phyloP scores from a whole-genome alignment of 2,113 vertebrate species.

The Tragelaphus scriptus region DNA sequence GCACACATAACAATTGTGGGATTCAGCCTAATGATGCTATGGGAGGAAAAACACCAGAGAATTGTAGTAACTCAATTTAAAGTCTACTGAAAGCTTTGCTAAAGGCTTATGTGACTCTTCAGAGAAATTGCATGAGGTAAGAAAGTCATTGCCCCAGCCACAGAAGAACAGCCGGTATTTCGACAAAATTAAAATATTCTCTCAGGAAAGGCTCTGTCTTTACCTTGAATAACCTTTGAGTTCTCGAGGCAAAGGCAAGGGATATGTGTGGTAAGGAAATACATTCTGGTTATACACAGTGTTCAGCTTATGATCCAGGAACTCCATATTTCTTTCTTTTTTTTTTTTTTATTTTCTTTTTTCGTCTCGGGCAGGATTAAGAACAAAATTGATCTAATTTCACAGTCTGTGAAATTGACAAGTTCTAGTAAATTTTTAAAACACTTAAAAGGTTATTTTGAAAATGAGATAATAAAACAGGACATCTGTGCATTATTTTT shows the following conservation, averaged over 20 bases:
- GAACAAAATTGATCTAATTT: constrained; percentile 24
- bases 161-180: neutral
- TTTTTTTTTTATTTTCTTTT: neutral
- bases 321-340: neutral
- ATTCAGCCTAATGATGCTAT: neutral
- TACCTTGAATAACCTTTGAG: neutral
- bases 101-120: neutral
- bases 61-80: constrained; percentile 1
- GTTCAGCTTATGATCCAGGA: neutral
- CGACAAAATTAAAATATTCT: constrained; percentile 5
- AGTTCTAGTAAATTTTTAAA: neutral
- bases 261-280: neutral
- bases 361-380: neutral
- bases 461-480: neutral
- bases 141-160: neutral
- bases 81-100: neutral
- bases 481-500: neutral
- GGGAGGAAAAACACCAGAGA: neutral
- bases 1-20: neutral
- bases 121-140: neutral
- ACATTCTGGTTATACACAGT: neutral
- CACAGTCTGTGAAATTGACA: neutral
- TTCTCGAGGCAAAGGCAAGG: neutral
- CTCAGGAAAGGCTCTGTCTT: neutral
- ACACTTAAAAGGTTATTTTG: neutral